These are phyloP conservation scores for Rhynchotus rufescens DNA, from an alignment of 2,797 vertebrate species.

Conservation along the genomic window DNA sequence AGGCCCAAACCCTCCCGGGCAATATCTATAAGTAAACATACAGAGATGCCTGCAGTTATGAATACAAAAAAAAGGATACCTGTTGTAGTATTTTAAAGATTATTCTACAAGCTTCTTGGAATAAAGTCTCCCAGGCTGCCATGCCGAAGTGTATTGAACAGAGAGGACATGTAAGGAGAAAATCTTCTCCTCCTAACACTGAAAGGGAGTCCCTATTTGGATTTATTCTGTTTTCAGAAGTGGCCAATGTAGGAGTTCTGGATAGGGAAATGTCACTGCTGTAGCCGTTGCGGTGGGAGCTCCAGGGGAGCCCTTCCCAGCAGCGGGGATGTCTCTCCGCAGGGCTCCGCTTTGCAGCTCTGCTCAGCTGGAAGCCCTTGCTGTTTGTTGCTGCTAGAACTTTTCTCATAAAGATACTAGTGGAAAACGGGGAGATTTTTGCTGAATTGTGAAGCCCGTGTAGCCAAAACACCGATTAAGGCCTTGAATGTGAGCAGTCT, in stretches of 20 bases:
- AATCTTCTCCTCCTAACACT: accelerated
- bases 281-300: background rate
- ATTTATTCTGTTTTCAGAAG: accelerated
- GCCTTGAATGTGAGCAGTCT: background rate
- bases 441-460: background rate
- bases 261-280: background rate
- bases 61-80: background rate
- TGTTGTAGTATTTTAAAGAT: accelerated
- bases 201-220: background rate
- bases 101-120: background rate
- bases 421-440: background rate
- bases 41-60: too few species aligned
- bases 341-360: background rate
- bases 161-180: background rate
- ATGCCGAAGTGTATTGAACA: background rate
- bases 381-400: accelerated
- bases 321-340: accelerated
- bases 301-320: background rate
- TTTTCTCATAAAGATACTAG: background rate
- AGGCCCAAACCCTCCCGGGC: background rate
- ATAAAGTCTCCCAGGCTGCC: accelerated
- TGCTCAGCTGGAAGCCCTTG: accelerated
- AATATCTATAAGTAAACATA: accelerated
- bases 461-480: constrained; percentile 16
- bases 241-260: accelerated